Percentiles rank a stretch among this genome's conserved stretches.
phyloP scores from a whole-genome alignment of 2,888 invertebrate species.

The Protodeltote pygarga region DNA sequence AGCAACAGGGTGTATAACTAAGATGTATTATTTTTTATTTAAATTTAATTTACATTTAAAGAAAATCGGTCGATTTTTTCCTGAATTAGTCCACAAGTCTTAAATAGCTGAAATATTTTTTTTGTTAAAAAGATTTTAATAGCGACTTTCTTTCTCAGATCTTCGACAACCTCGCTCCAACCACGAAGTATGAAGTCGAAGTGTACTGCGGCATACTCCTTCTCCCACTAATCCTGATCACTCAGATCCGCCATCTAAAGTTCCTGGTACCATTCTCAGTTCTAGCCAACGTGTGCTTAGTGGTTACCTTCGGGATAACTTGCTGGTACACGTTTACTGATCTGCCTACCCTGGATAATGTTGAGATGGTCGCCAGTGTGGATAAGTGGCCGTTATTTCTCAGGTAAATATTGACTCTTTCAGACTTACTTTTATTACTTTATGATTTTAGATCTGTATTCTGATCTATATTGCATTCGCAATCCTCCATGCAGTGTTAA shows the following conservation, averaged over 20 bases:
- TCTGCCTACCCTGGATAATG: slow-evolving; percentile 65
- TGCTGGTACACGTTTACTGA: slow-evolving; percentile 92
- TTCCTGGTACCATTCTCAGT: slow-evolving; percentile 95
- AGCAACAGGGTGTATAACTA: too few species aligned
- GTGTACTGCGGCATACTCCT: slow-evolving; percentile 89
- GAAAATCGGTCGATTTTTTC: too few species aligned
- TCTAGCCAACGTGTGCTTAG: slow-evolving; percentile 93
- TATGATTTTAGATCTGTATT: too few species aligned
- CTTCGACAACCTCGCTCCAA: slow-evolving; percentile 71
- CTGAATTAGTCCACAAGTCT: too few species aligned
- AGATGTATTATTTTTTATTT: too few species aligned
- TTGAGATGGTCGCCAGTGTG: slow-evolving; percentile 73
- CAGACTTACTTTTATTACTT: too few species aligned
- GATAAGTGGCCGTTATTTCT: slow-evolving; percentile 94
- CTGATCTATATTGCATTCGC: too few species aligned
- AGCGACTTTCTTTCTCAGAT: slow-evolving; percentile 79
- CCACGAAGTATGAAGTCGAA: slow-evolving; percentile 80
- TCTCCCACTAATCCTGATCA: slow-evolving; percentile 90
- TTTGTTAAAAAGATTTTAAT: too few species aligned
- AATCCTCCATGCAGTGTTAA: too few species aligned
- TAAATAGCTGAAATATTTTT: too few species aligned
- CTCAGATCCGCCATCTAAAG: slow-evolving; percentile 91
- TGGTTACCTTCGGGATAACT: slow-evolving; percentile 92
- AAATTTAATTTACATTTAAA: too few species aligned
- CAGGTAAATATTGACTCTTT: slow-evolving; percentile 66